These are phyloP conservation scores for Belonocnema kinseyi DNA, from an alignment of 1,140 invertebrate species.

Conservation along the genomic window DNA sequence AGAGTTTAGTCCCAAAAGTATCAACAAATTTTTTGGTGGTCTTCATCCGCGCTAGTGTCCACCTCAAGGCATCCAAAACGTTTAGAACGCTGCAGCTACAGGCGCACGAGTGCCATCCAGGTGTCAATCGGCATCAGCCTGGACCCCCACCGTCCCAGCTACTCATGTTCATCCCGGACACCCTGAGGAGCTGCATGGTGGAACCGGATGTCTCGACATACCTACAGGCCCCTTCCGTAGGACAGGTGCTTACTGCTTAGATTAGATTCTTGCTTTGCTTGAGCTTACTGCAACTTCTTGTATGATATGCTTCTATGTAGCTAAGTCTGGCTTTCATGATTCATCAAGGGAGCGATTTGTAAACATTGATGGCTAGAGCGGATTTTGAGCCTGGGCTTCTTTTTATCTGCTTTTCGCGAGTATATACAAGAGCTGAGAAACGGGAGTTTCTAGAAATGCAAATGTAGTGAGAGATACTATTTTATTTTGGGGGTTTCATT, in stretches of 20 bases:
- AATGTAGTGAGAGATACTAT: no score
- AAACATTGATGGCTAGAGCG: conserved; percentile 2
- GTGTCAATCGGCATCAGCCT: conserved; percentile 46
- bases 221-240: conserved; percentile 87
- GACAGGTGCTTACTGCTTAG: conserved; percentile 82
- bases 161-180: conserved; percentile 88
- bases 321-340: no score
- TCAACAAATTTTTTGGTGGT: background rate
- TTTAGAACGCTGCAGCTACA: conserved; percentile 19
- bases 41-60: background rate
- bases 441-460: no score
- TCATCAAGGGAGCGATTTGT: background rate
- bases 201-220: conserved; percentile 89
- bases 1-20: background rate
- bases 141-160: conserved; percentile 67
- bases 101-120: conserved; percentile 11
- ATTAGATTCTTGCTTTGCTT: conserved; percentile 22
- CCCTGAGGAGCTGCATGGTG: conserved; percentile 88
- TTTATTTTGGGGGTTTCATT: no score
- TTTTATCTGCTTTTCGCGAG: background rate
- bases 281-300: conserved; percentile 5
- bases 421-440: no score
- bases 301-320: conserved; percentile 8
- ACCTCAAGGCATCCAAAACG: background rate
- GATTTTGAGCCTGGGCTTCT: background rate